A percentile compares a stretch with the other conserved stretches of the same genome.
phyloP scores from a whole-genome alignment of 2,797 vertebrate genomes.

The Lacerta bilineata region DNA sequence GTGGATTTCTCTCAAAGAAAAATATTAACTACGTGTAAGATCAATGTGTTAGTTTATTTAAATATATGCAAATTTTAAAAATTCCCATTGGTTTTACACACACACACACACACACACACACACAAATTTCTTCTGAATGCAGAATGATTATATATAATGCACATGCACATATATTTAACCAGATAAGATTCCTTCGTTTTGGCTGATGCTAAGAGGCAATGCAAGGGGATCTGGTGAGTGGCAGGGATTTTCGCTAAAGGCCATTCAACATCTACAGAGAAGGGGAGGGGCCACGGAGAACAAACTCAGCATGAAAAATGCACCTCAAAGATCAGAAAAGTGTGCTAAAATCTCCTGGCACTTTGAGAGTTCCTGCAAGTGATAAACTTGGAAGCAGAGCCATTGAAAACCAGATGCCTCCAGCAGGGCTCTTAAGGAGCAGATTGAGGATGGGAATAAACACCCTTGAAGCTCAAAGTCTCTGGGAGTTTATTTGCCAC shows the following conservation, averaged over 20 bases:
- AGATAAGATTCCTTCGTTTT: neutral
- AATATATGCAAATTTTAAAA: neutral
- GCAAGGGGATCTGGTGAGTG: neutral
- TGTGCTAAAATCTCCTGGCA: conserved; percentile 45
- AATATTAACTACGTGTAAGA: neutral
- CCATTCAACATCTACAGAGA: neutral
- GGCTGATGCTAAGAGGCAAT: neutral
- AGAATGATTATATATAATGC: neutral
- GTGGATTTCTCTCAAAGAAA: neutral
- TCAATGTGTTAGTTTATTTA: neutral
- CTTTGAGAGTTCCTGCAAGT: neutral
- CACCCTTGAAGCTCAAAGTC: neutral
- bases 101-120: too few relatives aligned
- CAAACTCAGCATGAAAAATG: conserved; percentile 18
- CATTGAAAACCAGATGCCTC: conserved; percentile 22
- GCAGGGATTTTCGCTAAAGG: neutral
- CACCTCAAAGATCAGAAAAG: neutral
- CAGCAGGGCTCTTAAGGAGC: conserved; percentile 14
- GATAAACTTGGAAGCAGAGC: conserved; percentile 29
- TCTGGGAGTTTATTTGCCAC: neutral
- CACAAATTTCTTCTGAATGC: neutral
- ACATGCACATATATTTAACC: neutral
- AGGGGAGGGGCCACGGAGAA: neutral
- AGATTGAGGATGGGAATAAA: conserved; percentile 1
- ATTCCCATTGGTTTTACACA: neutral